A percentile compares a stretch with the other conserved stretches of the same genome.
phyloP scores from a whole-genome alignment of 2,797 vertebrate genomes.

The Scyliorhinus canicula region DNA sequence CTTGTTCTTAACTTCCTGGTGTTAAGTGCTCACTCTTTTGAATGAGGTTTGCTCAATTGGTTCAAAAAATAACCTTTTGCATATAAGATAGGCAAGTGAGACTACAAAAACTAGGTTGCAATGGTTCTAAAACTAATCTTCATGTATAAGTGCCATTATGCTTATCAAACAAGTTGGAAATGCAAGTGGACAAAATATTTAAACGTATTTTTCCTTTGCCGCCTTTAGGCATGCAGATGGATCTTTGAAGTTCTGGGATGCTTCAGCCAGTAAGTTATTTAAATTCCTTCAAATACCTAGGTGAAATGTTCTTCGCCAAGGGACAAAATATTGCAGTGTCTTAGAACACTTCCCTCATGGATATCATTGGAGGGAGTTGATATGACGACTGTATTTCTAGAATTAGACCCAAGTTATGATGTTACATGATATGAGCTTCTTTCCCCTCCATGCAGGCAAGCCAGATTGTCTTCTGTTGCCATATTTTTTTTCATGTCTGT shows the following conservation, averaged over 20 bases:
- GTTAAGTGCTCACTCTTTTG: background rate
- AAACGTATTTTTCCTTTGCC: slow-evolving; percentile 43
- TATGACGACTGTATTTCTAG: background rate
- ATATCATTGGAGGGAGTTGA: background rate
- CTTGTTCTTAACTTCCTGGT: background rate
- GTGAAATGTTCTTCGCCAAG: background rate
- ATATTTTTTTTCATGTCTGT: background rate
- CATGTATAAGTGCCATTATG: background rate
- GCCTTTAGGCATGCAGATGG: slow-evolving; percentile 87
- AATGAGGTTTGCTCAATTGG: background rate
- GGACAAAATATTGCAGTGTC: background rate
- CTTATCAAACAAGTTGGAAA: background rate
- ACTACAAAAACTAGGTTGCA: background rate
- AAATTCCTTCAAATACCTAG: background rate
- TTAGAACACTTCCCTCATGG: background rate
- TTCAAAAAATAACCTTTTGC: background rate
- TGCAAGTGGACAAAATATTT: slow-evolving; percentile 16
- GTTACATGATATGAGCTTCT: background rate
- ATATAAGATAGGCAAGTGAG: too few species aligned
- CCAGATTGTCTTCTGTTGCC: background rate
- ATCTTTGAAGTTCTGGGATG: slow-evolving; percentile 98
- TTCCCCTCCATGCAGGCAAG: background rate
- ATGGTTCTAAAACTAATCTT: background rate
- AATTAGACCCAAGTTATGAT: background rate
- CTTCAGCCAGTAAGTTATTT: slow-evolving; percentile 86